A percentile compares a stretch with the other conserved stretches of the same genome.
These are phyloP conservation scores for Raphicerus campestris DNA, from an alignment of 2,113 vertebrate genomes.

Conservation along the genomic window DNA sequence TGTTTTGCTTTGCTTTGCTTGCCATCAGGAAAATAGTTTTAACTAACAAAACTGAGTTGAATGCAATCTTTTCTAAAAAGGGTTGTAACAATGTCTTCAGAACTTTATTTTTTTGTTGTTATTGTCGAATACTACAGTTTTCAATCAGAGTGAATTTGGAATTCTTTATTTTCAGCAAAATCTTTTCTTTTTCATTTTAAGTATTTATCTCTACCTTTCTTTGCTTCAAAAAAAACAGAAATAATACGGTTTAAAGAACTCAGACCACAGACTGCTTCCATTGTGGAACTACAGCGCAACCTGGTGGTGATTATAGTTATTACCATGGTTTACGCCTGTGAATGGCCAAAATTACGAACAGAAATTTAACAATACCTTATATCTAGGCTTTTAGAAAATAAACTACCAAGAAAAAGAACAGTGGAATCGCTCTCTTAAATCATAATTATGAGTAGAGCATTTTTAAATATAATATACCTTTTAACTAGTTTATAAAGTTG, in stretches of 20 bases:
- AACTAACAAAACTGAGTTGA: not conserved
- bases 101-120: not conserved
- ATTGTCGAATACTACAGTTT: not conserved
- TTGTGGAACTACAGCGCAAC: slow-evolving; percentile 75
- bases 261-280: not conserved
- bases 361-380: not conserved
- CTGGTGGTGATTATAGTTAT: slow-evolving; percentile 70
- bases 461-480: not conserved
- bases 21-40: not conserved
- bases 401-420: not conserved
- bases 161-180: slow-evolving; percentile 36
- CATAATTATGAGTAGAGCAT: not conserved
- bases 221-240: not conserved
- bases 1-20: not conserved
- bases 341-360: not conserved
- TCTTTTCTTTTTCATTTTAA: slow-evolving; percentile 40
- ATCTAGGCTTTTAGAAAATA: slow-evolving; percentile 18
- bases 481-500: not conserved
- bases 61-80: slow-evolving; percentile 15
- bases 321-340: not conserved
- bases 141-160: not conserved
- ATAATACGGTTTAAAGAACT: not conserved
- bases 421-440: not conserved
- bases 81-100: not conserved
- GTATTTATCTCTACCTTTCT: not conserved